Evolutionary conservation across 2,113 vertebrate species (phyloP).

Genomic region (Panurus biarmicus): DNA sequence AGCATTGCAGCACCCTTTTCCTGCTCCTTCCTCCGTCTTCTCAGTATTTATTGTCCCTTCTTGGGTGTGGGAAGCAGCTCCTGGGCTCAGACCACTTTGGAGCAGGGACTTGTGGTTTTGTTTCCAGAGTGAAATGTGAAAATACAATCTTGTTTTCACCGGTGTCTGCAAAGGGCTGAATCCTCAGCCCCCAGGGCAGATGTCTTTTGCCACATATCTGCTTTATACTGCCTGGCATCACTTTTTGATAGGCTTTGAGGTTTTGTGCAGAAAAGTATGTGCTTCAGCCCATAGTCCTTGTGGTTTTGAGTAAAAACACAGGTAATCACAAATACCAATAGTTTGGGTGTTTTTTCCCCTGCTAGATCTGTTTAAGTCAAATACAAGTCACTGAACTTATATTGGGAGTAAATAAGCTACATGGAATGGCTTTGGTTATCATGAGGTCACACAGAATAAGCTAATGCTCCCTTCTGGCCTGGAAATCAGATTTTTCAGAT

Average conservation of each 20-base stretch:
- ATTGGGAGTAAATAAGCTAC: neutral
- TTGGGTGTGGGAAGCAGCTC: neutral
- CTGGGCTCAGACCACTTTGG: neutral
- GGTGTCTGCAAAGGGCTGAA: neutral
- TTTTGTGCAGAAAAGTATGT: neutral
- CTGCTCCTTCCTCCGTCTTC: neutral
- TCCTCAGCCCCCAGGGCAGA: neutral
- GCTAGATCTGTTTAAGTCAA: neutral
- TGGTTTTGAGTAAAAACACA: neutral
- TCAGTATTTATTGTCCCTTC: neutral
- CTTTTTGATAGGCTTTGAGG: neutral
- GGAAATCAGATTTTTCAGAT: neutral
- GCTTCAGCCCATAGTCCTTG: neutral
- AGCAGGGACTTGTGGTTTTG: neutral
- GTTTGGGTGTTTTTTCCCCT: neutral
- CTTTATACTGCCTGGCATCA: accelerated
- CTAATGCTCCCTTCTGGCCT: slow-evolving; percentile 35
- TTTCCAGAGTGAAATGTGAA: neutral
- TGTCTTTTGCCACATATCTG: accelerated
- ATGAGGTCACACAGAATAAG: slow-evolving; percentile 39
- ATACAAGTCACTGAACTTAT: neutral
- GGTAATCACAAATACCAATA: neutral
- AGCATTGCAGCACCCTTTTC: neutral
- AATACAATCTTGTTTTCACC: neutral
- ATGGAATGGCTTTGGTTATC: neutral